Conservation (phyloP, 2,888 invertebrate species). For the Pseudoips prasinana region DNA sequence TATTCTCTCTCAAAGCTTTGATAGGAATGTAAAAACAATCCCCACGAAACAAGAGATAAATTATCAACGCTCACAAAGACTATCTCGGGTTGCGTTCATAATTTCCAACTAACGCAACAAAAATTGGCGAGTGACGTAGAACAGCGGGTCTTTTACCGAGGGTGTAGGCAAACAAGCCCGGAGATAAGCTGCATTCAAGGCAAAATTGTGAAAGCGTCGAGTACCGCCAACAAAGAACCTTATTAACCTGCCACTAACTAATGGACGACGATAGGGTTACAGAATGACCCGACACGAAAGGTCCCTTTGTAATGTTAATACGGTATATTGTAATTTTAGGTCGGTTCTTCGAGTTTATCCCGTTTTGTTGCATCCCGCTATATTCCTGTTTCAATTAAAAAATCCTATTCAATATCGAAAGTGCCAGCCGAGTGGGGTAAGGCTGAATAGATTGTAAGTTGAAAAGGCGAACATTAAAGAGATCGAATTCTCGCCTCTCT, state of each 20-base stretch:
- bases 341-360: conserved; percentile 32
- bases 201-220: conserved; percentile 67
- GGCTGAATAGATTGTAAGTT: conserved; percentile 20
- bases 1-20: conserved; percentile 15
- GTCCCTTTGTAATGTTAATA: conserved; percentile 60
- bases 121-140: conserved; percentile 61
- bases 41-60: conserved; percentile 36
- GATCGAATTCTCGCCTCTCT: conserved; percentile 60
- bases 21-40: conserved; percentile 26
- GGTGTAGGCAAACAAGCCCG: conserved; percentile 63
- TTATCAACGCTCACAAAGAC: conserved; percentile 37
- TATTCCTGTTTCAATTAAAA: conserved; percentile 31
- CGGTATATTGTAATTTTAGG: conserved; percentile 51
- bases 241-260: conserved; percentile 75
- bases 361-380: conserved; percentile 18
- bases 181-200: conserved; percentile 75
- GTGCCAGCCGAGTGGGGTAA: conserved; percentile 17
- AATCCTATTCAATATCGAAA: conserved; percentile 22
- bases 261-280: conserved; percentile 70
- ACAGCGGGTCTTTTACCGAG: conserved; percentile 51
- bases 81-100: conserved; percentile 49
- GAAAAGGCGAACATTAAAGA: conserved; percentile 43
- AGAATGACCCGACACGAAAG: conserved; percentile 48
- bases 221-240: conserved; percentile 67
- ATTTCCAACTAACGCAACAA: conserved; percentile 65